Base-by-base conservation (phyloP, 2,888 invertebrate genomes). In the Calameuta filiformis region DNA sequence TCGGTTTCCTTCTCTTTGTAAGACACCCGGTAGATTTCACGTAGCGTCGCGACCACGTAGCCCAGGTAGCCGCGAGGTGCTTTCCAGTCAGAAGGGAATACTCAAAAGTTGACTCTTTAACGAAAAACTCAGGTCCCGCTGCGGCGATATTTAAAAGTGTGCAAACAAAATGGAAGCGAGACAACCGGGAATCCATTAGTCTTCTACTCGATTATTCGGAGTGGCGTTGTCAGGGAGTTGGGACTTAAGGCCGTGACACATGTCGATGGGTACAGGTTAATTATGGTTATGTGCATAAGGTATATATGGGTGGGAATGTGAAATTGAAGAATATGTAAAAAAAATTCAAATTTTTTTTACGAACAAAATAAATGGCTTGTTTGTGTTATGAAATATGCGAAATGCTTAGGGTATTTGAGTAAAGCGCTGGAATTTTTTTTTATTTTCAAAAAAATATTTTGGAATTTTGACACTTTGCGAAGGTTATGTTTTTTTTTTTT, bases 141-240 rank as follows among this genome's bases (percentile, higher is more conserved):
- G 71, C 81, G 81, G 83, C 82, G 81, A 82, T 84, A 83, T 86
- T 87, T 83, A 87, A 86, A 85, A 86, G 84, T 87, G 83, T 86
- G 87, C 86, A 86, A 87, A 87, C 85, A 87, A 76, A 77, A 82
- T 83, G 80, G n/a, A 81, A 81, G 79, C 83, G 56, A 56, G 56
- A 56, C 56, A 56, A 56, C 56, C 56, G 83, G 80, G 83, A 83
- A 85, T 87, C 87, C 87, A 87, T 87, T 87, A 87, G 85, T 83
- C 85, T 82, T 81, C 56, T 56, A 56, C 84, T 85, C 84, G 85
- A 87, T 87, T 85, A 86, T 87, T 85, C 86, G 80, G 82, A 86
- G 85, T 86, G 84, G 83, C 83, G 82, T 84, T 23, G 56, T 56
- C 56, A 56, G 56, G 56, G 56, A 56, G 56, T 56, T 56, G 56